Base-by-base conservation (phyloP, 1,140 invertebrate species). In the Drosophila equinoxialis region DNA sequence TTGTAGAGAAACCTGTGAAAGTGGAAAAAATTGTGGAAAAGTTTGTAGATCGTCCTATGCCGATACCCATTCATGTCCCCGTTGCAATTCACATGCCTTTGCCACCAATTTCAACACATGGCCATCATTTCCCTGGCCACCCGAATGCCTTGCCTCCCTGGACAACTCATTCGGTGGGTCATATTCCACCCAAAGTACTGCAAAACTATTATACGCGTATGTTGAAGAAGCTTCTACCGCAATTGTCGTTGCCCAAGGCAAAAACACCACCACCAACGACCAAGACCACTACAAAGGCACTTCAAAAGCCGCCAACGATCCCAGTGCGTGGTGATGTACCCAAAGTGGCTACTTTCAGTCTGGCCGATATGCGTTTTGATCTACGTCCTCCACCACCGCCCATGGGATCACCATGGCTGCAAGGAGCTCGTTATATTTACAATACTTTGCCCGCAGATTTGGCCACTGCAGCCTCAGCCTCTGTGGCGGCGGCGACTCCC, bases 1-100 rank as follows among this genome's bases (percentile, higher is more conserved):
- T 94, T 42, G 92, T 94, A 0, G 94, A 94, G 79, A 94, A 94
- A 79, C 93, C 93, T 0, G 92, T 94, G 3, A 68, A 86, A 23
- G 91, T 94, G 13, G 93, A 94, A 65, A 91, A 92, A 79, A 93
- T 94, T 13, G 93, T 94, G 0, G 93, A 94, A 64, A 94, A 93
- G 76, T 93, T 93, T 70, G 92, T 94, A 3, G 87, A 93, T 30
- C 89, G 93, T 2, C 93, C 93, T 2, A 93, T 94, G 26, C 93
- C 93, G 10, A 77, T 91, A 55, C 90, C 90, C 13, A 91, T 91
- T 0, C 90, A 91, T 14, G 87, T 91, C 81, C 92, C 93, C 92
- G 58, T 93, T 92, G 42, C 92, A 92, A 65, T 93, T 93, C 89
- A 91, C 77, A 59, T 92, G 85, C 86, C 90, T 3, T 68, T 89